These are phyloP conservation scores for Takifugu flavidus DNA, from an alignment of 2,113 vertebrate genomes.

Conservation along the genomic window DNA sequence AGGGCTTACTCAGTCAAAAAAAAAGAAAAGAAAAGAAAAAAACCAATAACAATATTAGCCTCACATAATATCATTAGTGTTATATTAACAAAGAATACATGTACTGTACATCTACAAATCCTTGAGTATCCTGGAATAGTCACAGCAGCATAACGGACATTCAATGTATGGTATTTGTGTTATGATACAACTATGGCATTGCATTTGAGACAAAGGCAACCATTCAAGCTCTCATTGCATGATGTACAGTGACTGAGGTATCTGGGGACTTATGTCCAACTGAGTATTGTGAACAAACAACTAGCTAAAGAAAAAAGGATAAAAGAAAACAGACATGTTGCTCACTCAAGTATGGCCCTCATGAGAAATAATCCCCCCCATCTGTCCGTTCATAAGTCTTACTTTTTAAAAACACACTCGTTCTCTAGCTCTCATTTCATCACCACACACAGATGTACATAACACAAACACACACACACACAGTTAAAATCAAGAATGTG, in stretches of 20 bases:
- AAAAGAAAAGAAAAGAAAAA: constrained; percentile 22
- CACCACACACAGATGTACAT: constrained; percentile 7
- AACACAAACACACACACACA: constrained; percentile 20
- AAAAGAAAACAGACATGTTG: constrained; percentile 61
- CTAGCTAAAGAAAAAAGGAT: constrained; percentile 34
- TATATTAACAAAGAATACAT: constrained; percentile 67
- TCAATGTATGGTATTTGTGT: constrained; percentile 71
- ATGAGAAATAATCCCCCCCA: constrained; percentile 38
- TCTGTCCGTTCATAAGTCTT: constrained; percentile 41
- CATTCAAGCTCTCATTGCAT: constrained; percentile 67
- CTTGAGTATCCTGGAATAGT: constrained; percentile 74
- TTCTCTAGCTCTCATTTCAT: constrained; percentile 17
- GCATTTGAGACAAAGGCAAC: constrained; percentile 74
- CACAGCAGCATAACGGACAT: constrained; percentile 75
- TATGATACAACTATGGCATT: constrained; percentile 70
- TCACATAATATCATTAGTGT: constrained; percentile 65
- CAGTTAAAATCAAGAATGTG: constrained; percentile 59
- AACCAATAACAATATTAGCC: constrained; percentile 57
- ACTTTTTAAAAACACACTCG: constrained; percentile 34
- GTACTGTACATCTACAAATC: constrained; percentile 69
- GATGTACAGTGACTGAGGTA: constrained; percentile 70
- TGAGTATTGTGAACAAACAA: constrained; percentile 52
- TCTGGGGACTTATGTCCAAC: constrained; percentile 61
- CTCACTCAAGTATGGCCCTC: constrained; percentile 68
- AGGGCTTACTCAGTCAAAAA: constrained; percentile 55